phyloP scores from a whole-genome alignment of 2,113 vertebrate species.

The Phylloscopus trochilus region DNA sequence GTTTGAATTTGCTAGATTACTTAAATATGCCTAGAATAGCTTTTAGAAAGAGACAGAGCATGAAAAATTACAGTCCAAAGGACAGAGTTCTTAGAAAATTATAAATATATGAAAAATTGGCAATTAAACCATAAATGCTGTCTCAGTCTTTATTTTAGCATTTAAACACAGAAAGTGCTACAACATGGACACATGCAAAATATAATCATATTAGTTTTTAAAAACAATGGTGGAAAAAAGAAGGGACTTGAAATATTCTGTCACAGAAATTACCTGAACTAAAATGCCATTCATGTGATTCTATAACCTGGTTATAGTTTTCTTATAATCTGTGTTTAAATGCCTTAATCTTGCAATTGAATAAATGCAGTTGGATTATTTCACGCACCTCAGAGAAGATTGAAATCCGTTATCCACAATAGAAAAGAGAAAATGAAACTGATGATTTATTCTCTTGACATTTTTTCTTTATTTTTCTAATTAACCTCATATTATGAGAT shows the following conservation, averaged over 20 bases:
- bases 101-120: conserved; percentile 2
- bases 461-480: conserved; percentile 55
- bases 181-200: neutral
- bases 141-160: neutral
- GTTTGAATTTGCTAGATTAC: conserved; percentile 29
- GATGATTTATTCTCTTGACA: conserved; percentile 36
- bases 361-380: neutral
- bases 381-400: accelerated
- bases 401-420: neutral
- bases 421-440: neutral
- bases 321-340: neutral
- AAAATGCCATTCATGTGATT: neutral
- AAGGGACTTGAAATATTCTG: neutral
- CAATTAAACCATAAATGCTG: neutral
- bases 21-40: neutral
- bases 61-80: conserved; percentile 3
- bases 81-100: neutral
- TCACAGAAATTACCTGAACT: neutral
- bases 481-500: conserved; percentile 41
- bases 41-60: conserved; percentile 7
- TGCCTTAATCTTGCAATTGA: neutral
- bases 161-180: neutral
- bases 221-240: neutral
- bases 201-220: neutral
- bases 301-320: neutral